phyloP scores from a whole-genome alignment of 2,113 vertebrate genomes.

The Nannobrachium achirus region DNA sequence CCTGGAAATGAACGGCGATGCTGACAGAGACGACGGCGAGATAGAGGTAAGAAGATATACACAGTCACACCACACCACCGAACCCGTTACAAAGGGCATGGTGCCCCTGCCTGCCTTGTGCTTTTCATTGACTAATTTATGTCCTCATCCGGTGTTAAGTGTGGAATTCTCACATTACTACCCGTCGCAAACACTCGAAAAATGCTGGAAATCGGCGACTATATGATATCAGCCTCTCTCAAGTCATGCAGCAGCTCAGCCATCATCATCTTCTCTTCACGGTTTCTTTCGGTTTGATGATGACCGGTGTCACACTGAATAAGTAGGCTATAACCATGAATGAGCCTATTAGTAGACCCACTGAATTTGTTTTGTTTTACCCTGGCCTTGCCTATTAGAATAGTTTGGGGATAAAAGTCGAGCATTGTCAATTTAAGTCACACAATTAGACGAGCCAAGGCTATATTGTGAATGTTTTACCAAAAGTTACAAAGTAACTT shows the following conservation, averaged over 20 bases:
- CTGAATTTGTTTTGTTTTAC: no score
- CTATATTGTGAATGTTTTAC: background rate
- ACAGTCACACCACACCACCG: no score
- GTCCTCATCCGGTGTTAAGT: no score
- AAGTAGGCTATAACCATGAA: background rate
- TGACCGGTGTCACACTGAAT: background rate
- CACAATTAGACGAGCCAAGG: background rate
- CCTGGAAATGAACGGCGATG: constrained; percentile 72
- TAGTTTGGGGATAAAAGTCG: no score
- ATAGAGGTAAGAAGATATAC: constrained; percentile 65
- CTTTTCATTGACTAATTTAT: no score
- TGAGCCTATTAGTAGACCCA: no score
- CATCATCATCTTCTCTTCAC: background rate
- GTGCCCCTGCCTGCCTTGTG: no score
- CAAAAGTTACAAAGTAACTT: background rate
- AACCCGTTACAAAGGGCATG: background rate
- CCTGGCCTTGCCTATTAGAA: no score
- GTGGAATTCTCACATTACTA: no score
- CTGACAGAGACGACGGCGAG: constrained; percentile 39
- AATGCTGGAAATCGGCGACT: background rate
- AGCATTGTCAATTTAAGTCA: background rate
- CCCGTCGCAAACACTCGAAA: no score
- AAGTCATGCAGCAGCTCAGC: no score
- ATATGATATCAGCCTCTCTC: background rate
- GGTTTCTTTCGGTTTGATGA: no score